Base-by-base conservation (phyloP, 2,113 vertebrate species). In the Xyrauchen texanus region DNA sequence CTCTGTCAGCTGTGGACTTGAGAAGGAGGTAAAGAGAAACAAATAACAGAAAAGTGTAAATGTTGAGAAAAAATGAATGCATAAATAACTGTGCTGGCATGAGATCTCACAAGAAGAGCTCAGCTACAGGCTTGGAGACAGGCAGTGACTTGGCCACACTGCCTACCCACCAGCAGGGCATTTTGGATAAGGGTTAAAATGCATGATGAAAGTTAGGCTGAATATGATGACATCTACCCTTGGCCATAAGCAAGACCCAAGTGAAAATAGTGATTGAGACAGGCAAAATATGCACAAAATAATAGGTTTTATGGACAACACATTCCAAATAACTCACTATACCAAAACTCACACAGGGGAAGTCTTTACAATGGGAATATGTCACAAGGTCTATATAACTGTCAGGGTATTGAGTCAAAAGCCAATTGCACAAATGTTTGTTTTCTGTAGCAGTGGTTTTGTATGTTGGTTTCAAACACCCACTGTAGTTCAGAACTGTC, bases 101-200 rank as follows among this genome's bases (percentile, higher is more conserved):
- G 4, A 15, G 49, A 12, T 10, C 9, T 6, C 46, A 44, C 21
- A 15, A 61, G 21, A 34, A 34, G 55, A 61, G 70, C 55, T 61
- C 70, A 73, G 70, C 70, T 73, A 45, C 71, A 42, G 58, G 15
- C 58, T 51, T 4, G 72, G 49, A 76, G 62, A 76, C 49, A 45
- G 74, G 62, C 74, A 76, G 8, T 65, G 74, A 49, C 72, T 74
- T 62, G 70, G 72, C 58, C 72, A 74, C 58, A 49, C 7, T 47
- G 13, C 51, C 52, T 49, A 76, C 47, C 74, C 74, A 76, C 74
- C 74, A 53, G 62, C 74, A 65, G 74, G 74, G 74, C 74, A 65
- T 76, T 76, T 51, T 76, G 74, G 74, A 76, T 76, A 65, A 76
- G 74, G 62, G 62, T 76, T 62, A 64, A 65, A 76, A 76, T 65